A percentile compares a stretch with the other conserved stretches of the same genome.
phyloP scores from a whole-genome alignment of 2,113 vertebrate genomes.

The Ardeotis arabs region DNA sequence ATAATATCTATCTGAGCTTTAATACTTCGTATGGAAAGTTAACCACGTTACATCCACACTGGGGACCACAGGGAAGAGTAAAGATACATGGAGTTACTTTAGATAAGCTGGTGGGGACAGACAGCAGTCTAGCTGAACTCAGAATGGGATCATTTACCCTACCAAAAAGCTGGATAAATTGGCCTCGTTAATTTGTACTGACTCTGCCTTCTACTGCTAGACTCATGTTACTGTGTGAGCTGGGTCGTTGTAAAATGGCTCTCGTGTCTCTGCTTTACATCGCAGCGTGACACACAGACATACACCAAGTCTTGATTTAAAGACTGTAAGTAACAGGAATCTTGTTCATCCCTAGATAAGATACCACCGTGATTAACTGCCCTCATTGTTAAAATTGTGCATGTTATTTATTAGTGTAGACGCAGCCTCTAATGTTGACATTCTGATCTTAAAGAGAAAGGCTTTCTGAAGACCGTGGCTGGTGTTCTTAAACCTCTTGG shows the following conservation, averaged over 20 bases:
- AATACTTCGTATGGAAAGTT: not conserved
- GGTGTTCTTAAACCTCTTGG: not conserved
- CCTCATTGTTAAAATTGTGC: not conserved
- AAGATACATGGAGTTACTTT: not conserved
- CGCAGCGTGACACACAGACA: not conserved
- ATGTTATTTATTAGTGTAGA: not conserved
- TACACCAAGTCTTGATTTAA: not conserved
- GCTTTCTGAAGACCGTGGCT: not conserved
- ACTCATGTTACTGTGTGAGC: not conserved
- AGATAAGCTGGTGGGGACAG: not conserved
- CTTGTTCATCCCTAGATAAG: constrained; percentile 25
- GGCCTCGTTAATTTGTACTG: not conserved
- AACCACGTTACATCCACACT: not conserved
- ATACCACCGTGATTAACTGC: not conserved
- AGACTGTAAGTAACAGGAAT: not conserved
- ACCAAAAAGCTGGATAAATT: not conserved
- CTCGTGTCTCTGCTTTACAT: constrained; percentile 25
- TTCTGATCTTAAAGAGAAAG: constrained; percentile 11
- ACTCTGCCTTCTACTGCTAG: not conserved
- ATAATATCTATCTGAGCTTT: not conserved
- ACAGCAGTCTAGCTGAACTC: not conserved
- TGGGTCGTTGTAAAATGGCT: not conserved
- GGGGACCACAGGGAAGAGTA: not conserved
- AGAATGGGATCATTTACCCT: not conserved
- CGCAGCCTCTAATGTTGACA: not conserved